Percentiles rank a stretch among this genome's conserved stretches.
Conservation (phyloP, 1,140 invertebrate species). For the Drosophila rufa region DNA sequence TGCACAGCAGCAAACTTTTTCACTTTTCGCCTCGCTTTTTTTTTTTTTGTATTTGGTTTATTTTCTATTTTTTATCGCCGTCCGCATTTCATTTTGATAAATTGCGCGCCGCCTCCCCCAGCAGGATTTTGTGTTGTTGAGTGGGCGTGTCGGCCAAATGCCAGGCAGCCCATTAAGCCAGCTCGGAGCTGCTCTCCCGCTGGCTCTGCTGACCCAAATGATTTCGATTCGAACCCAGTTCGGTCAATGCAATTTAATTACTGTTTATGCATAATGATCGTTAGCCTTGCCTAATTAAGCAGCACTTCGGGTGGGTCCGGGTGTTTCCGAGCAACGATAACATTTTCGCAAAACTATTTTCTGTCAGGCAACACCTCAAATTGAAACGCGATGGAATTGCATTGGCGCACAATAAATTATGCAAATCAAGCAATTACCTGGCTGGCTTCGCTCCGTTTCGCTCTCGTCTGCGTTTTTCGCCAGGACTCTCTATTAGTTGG, state of each 20-base stretch:
- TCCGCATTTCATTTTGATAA: slow-evolving; percentile 78
- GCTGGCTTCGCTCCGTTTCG: slow-evolving; percentile 28
- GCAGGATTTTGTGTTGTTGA: slow-evolving; percentile 20
- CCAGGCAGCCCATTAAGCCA: slow-evolving; percentile 34
- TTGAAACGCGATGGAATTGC: slow-evolving; percentile 73
- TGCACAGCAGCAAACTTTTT: slow-evolving; percentile 71
- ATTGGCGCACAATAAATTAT: slow-evolving; percentile 75
- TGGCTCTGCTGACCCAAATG: slow-evolving; percentile 37
- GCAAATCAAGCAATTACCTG: slow-evolving; percentile 79
- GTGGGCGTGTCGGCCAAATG: slow-evolving; percentile 51
- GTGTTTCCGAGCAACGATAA: slow-evolving; percentile 42
- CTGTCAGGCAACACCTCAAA: slow-evolving; percentile 63
- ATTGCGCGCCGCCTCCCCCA: slow-evolving; percentile 36
- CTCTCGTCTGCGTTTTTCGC: slow-evolving; percentile 4
- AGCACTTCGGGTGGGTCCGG: slow-evolving; percentile 22
- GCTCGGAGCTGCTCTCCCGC: slow-evolving; percentile 16
- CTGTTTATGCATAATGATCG: slow-evolving; percentile 72
- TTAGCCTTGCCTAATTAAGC: slow-evolving; percentile 75
- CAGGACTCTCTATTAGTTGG: slow-evolving; percentile 41
- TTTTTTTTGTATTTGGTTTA: slow-evolving; percentile 26
- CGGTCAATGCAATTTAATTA: slow-evolving; percentile 56
- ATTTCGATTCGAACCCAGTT: slow-evolving; percentile 24
- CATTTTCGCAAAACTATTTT: slow-evolving; percentile 51
- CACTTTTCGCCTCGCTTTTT: slow-evolving; percentile 58
- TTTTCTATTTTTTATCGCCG: slow-evolving; percentile 37